Evolutionary conservation across 2,113 vertebrate genomes (phyloP), one percentile per base, ranked within the genome.

Genomic region (Gymnarchus niloticus): DNA sequence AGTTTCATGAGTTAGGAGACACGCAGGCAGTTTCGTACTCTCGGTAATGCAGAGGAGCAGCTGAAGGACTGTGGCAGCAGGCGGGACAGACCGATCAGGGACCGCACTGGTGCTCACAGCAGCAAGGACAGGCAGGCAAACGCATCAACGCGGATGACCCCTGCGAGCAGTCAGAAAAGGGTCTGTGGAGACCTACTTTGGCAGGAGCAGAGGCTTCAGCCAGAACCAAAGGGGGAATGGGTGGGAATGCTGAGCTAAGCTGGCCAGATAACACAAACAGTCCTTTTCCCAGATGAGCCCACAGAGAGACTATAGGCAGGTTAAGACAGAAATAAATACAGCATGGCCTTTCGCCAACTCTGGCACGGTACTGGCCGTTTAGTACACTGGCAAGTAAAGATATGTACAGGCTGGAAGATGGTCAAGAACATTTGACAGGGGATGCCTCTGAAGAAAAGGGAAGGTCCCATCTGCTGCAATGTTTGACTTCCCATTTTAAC

Each of bases 21-120:
- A 85, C 56, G 51, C 73, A 23, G 73, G 54, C 12, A 23, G 84
- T 44, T 56, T 78, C 69, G 56, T 69, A 56, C 49, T n/a, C 69
- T 56, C 33, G 57, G 49, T 56, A 77, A 78, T 19, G 37, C 44
- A 28, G 69, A 57, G 17, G 41, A 41, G 8, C 10, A 85, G 84
- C 73, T 28, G 33, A 52, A 57, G 73, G 69, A 56, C 17, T 51
- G 12, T 4, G 48, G 48, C 6, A 48, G 46, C 46, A 25, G 78
- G 8, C 77, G 21, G 7, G 19, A 44, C 17, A 37, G 5, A 14
- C 21, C 78, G 25, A n/a, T 65, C 23, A 54, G 52, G 52, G 6
- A 6, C 14, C 52, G 52, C 52, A 7, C 6, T 54, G 52, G 52
- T 7, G 52, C 6, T 54, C 52, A 54, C 14, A 6, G 52, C 6